These are phyloP conservation scores for Dolichallabes microphthalmus DNA, from an alignment of 2,113 vertebrate species.

Conservation along the genomic window DNA sequence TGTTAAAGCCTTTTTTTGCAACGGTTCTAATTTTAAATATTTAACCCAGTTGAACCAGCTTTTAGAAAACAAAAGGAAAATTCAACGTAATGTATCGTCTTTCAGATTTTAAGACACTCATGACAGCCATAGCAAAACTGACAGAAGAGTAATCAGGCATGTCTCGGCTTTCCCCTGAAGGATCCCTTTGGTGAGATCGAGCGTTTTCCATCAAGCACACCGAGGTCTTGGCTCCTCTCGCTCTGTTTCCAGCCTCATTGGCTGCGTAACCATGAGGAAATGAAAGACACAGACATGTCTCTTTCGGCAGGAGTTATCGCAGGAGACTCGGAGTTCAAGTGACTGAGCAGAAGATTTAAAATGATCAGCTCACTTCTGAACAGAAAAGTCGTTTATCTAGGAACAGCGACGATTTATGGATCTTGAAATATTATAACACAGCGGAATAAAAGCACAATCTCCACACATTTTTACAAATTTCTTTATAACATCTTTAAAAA, in stretches of 20 bases:
- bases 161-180: constrained; percentile 52
- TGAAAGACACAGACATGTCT: constrained; percentile 53
- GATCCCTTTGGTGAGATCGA: constrained; percentile 55
- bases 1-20: not conserved
- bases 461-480: not conserved
- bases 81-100: not conserved
- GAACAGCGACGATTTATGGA: not conserved
- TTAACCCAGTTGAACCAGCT: constrained; percentile 8
- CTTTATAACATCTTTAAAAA: not conserved
- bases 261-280: constrained; percentile 67
- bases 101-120: constrained; percentile 20
- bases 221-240: constrained; percentile 58
- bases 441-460: not conserved
- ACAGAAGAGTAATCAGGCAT: constrained; percentile 59
- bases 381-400: not conserved
- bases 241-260: constrained; percentile 68
- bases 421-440: not conserved
- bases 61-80: not conserved
- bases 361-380: constrained; percentile 26
- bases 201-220: constrained; percentile 52
- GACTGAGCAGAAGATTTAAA: constrained; percentile 43
- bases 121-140: constrained; percentile 55
- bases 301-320: constrained; percentile 54
- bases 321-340: constrained; percentile 40
- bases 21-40: not conserved